These are phyloP conservation scores for Aricia agestis DNA, from an alignment of 1,140 invertebrate genomes.

Conservation along the genomic window DNA sequence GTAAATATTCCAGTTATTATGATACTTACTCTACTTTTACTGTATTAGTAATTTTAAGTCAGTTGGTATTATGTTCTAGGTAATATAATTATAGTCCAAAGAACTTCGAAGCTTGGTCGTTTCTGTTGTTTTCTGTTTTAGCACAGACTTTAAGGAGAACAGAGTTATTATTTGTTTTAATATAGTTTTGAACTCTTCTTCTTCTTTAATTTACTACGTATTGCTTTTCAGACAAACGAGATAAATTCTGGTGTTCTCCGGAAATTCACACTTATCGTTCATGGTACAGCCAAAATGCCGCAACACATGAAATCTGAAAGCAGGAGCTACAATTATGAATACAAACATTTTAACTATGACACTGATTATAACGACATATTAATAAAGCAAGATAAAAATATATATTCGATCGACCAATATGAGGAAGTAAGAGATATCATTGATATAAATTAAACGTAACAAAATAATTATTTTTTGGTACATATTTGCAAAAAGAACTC, in stretches of 20 bases:
- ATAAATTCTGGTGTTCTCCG: constrained; percentile 77
- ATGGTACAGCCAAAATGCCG: constrained; percentile 82
- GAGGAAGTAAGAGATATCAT: constrained; percentile 51
- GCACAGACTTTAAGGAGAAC: too few species aligned
- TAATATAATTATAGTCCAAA: too few species aligned
- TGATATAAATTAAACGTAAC: constrained; percentile 3
- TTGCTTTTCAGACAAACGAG: constrained; percentile 37
- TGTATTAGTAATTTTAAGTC: too few species aligned
- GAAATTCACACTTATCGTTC: constrained; percentile 78
- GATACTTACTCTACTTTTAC: too few species aligned
- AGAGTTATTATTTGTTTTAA: too few species aligned
- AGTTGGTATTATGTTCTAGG: too few species aligned
- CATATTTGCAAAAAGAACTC: constrained; percentile 2
- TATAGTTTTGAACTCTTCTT: too few species aligned
- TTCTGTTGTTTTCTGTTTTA: too few species aligned
- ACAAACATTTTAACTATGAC: constrained; percentile 42
- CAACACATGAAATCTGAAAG: constrained; percentile 77
- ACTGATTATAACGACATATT: neutral
- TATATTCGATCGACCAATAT: constrained; percentile 41
- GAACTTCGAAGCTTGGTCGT: too few species aligned
- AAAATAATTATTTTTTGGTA: neutral
- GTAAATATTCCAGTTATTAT: constrained; percentile 55
- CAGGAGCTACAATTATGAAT: constrained; percentile 72
- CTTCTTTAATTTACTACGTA: too few species aligned
- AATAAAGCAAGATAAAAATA: too few species aligned